Evolutionary conservation across 1,140 invertebrate genomes (phyloP), one percentile per base, ranked within the genome.

Genomic region (Uloborus diversus): DNA sequence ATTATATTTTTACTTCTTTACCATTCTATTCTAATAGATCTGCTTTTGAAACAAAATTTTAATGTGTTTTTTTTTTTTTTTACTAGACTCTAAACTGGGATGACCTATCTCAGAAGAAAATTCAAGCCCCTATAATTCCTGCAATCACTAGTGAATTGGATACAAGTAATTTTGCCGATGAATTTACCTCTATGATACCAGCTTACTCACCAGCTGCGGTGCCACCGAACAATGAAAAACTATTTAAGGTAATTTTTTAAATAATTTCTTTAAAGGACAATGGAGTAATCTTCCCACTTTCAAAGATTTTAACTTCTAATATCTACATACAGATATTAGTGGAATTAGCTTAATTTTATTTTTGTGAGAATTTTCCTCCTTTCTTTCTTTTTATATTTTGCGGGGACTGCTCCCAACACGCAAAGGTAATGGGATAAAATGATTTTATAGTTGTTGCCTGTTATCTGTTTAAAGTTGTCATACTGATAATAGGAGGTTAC

Each of bases 101-200:
- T 13, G 90, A 91, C 32, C 86, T 97, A 62, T 89, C 91, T 2
- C 88, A 88, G 2, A 93, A 94, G 84, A 89, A 91, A 78, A 89
- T 95, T 27, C 85, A 89, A 4, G 93, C 94, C 0, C 94, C 95
- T 0, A 94, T 96, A 87, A 91, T 93, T 69, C 94, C 94, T 14
- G 89, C 90, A 33, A 93, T 98, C 57, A 87, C 88, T 23, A 90
- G 92, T 68, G 86, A 82, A 79, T 88, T 96, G 61, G 97, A 99
- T 88, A 94, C 96, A 4, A 95, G 94, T 84, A 98, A 98, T 88
- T 99, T 99, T 87, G 94, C 96, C 30, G 94, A 95, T 80, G 96
- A 99, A 88, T 99, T 99, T 85, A 99, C 96, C 0, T 91, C 91
- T 82, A 95, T 96, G 92, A 89, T 90, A 59, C 92, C 94, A 3